Percentiles rank a stretch among this genome's conserved stretches.
Evolutionary conservation across 2,113 vertebrate genomes (phyloP).

Genomic region (Coturnix japonica): DNA sequence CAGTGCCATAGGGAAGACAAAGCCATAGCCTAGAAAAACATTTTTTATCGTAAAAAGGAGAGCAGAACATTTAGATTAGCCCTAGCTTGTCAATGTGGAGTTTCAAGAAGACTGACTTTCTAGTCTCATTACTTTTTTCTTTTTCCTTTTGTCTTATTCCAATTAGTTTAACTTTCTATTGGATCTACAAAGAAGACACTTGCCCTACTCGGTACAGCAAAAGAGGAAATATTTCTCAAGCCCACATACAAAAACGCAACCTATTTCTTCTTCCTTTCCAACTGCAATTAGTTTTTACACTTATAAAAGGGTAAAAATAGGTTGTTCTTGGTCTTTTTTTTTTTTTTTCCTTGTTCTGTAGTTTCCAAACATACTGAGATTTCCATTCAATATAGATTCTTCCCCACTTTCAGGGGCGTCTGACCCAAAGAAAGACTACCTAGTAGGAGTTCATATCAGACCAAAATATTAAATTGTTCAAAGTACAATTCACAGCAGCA

Average conservation of each 20-base stretch:
- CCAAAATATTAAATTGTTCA: constrained; percentile 60
- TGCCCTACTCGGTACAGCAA: constrained; percentile 30
- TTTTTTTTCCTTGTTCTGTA: constrained; percentile 22
- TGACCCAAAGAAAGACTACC: constrained; percentile 60
- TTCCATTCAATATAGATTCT: constrained; percentile 49
- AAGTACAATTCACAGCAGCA: constrained; percentile 55
- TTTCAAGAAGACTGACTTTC: neutral
- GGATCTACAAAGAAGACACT: constrained; percentile 3
- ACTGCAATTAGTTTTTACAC: constrained; percentile 40
- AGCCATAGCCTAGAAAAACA: neutral
- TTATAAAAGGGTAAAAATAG: constrained; percentile 44
- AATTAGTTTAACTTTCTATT: neutral
- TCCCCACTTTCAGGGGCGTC: constrained; percentile 37
- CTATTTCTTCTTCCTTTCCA: constrained; percentile 49
- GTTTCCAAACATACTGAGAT: constrained; percentile 46
- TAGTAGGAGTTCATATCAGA: constrained; percentile 50
- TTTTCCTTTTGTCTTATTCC: neutral
- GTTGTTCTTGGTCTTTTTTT: neutral
- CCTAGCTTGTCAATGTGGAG: neutral
- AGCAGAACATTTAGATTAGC: neutral
- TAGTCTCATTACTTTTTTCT: neutral
- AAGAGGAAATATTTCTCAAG: constrained; percentile 29
- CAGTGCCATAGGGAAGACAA: neutral
- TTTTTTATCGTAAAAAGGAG: neutral
- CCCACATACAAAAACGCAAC: constrained; percentile 32